Evolutionary conservation across 1,140 invertebrate species (phyloP), one percentile per base, ranked within the genome.

Genomic region (Phymastichus coffea): DNA sequence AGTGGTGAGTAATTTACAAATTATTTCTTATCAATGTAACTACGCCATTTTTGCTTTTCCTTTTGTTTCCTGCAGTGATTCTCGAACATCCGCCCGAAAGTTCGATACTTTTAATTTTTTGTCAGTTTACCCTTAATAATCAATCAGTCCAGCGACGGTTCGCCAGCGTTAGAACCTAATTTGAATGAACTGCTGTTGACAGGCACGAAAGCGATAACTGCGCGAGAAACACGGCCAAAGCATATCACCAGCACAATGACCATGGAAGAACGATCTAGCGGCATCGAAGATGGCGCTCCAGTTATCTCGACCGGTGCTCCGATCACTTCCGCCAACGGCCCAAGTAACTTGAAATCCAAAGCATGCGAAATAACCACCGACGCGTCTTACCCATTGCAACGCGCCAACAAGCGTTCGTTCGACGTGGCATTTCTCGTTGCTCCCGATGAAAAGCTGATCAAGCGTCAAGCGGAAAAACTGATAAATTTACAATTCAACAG

Each of bases 381-480:
- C 37, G 71, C 77, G 0, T 75, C 77, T 3, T 79, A 79, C 47
- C 75, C 78, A 10, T 44, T 75, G 2, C 77, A 77, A 20, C 69
- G 75, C 17, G 65, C 77, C 7, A 72, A 79, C 4, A 93, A 93
- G 66, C 78, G 92, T 14, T 89, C 90, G 10, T 94, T 94, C 66
- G 91, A 94, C 70, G 91, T 94, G 0, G 92, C 92, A 1, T 94
- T 94, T 63, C 76, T 94, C 4, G 92, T 93, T 79, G 88, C 91
- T 67, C 91, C 91, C 2, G 91, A 92, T 64, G 91, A 93, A 51
- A 90, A 91, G 68, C 71, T 88, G 38, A 85, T 86, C 33, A 83
- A 86, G 46, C 86, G 88, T 65, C 85, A 87, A 66, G 82, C 77
- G 14, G 85, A 87, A 58, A 84, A 86, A 59, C 77, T 86, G 52